These are phyloP conservation scores for Laticauda colubrina DNA, from an alignment of 2,113 vertebrate species.

Conservation along the genomic window DNA sequence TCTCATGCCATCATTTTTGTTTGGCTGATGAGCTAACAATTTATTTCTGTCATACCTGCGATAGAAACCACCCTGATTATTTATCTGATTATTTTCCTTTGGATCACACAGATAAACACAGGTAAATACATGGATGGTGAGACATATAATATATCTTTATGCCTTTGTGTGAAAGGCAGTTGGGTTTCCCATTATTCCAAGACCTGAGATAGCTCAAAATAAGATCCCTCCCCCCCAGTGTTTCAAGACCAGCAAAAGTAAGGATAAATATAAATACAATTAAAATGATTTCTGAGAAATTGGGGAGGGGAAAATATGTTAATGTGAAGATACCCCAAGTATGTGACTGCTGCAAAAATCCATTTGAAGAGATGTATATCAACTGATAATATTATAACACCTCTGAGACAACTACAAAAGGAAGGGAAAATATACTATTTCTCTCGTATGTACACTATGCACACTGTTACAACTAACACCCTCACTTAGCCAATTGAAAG, in stretches of 20 bases:
- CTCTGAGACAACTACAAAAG: conserved; percentile 9
- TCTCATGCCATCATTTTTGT: not conserved
- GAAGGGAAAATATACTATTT: conserved; percentile 3
- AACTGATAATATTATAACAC: not conserved
- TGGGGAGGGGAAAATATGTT: not conserved
- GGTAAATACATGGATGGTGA: not conserved
- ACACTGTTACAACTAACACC: conserved; percentile 34
- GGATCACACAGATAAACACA: not conserved
- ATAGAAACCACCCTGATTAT: not conserved
- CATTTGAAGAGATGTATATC: not conserved
- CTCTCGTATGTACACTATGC: not conserved
- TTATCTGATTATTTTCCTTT: not conserved
- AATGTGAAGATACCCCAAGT: not conserved
- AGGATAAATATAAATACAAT: not conserved
- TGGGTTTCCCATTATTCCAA: not conserved
- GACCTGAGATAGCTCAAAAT: not conserved
- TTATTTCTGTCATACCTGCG: not conserved
- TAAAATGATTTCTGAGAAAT: not conserved
- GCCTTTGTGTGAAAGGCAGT: not conserved
- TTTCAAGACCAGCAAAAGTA: not conserved
- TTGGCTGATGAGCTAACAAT: not conserved
- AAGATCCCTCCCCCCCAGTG: not conserved
- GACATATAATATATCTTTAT: not conserved
- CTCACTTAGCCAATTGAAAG: conserved; percentile 37
- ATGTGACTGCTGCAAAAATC: conserved; percentile 4